Evolutionary conservation across 2,797 vertebrate genomes (phyloP).

Genomic region (Xerus rutilus): DNA sequence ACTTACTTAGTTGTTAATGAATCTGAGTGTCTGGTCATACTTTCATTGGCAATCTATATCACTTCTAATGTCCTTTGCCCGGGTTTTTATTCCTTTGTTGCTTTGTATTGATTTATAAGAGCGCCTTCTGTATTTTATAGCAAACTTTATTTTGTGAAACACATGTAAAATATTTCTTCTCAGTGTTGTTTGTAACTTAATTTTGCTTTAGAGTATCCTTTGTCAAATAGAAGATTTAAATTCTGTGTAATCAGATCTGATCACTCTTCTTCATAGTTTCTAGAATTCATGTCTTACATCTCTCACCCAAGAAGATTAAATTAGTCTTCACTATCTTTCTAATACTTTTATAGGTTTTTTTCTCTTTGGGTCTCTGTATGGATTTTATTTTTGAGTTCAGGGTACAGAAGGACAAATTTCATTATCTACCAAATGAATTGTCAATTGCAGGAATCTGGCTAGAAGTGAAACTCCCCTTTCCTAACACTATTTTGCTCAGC

Average conservation of each 20-base stretch:
- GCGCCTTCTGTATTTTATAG: not conserved
- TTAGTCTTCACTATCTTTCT: slow-evolving; percentile 18
- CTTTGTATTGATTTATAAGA: slow-evolving; percentile 18
- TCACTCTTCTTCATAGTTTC: not conserved
- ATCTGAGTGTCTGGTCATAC: not conserved
- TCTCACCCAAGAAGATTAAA: slow-evolving; percentile 37
- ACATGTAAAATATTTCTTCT: not conserved
- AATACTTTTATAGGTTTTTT: not conserved
- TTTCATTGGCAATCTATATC: not conserved
- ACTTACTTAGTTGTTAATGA: slow-evolving; percentile 3
- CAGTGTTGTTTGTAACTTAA: not conserved
- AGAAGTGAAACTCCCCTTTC: not conserved
- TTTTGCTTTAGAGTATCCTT: not conserved
- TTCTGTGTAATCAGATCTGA: not conserved
- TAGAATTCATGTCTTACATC: not conserved
- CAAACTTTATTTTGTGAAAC: slow-evolving; percentile 30
- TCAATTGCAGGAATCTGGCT: not conserved
- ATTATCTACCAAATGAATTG: not conserved
- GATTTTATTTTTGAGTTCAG: not conserved
- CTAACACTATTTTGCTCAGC: not conserved
- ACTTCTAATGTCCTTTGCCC: slow-evolving; percentile 1
- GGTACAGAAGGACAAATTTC: not conserved
- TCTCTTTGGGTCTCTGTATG: not conserved
- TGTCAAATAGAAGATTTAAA: not conserved
- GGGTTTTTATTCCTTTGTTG: not conserved